These are phyloP conservation scores for Oreortyx pictus DNA, from an alignment of 2,797 vertebrate species.

Conservation along the genomic window DNA sequence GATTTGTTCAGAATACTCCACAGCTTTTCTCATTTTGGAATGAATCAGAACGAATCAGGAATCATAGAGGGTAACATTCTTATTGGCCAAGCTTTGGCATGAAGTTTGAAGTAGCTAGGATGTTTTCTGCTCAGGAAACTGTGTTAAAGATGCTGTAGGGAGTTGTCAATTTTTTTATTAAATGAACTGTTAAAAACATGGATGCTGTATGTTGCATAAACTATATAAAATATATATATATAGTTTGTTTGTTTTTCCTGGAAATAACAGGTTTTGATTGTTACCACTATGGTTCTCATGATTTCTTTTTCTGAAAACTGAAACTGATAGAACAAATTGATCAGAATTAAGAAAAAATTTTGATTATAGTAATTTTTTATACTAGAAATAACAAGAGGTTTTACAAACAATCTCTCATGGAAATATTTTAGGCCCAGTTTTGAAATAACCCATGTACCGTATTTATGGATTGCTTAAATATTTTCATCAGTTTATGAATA, in stretches of 20 bases:
- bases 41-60: not conserved
- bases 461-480: not conserved
- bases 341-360: not conserved
- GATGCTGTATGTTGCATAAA: not conserved
- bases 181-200: not conserved
- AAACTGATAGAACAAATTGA: not conserved
- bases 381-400: not conserved
- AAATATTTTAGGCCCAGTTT: not conserved
- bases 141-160: not conserved
- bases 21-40: not conserved
- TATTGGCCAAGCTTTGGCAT: not conserved
- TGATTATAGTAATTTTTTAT: not conserved
- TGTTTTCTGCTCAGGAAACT: not conserved
- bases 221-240: too few species aligned
- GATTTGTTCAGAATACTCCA: too few species aligned
- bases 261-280: not conserved
- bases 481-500: not conserved
- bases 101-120: not conserved
- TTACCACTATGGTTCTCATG: not conserved
- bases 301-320: not conserved
- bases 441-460: not conserved
- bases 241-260: too few species aligned
- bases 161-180: not conserved
- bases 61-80: not conserved
- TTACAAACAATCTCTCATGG: not conserved